Evolutionary conservation across 2,888 invertebrate species (phyloP), one percentile per base, ranked within the genome.

Genomic region (Notodonta dromedarius): DNA sequence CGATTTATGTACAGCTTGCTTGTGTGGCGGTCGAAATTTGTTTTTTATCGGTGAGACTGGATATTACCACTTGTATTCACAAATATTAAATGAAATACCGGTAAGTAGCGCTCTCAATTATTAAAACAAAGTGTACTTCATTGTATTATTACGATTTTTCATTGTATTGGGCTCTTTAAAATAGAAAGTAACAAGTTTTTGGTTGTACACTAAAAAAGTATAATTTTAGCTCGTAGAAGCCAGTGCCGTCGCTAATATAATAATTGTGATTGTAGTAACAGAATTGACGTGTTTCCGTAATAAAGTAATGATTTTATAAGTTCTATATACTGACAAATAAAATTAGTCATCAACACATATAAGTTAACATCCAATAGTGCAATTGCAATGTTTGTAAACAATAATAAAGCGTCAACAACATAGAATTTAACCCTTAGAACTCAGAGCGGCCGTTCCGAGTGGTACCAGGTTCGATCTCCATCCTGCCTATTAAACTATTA

Each of bases 11-110:
- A 78, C 86, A 1, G 81, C 85, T 2, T 92, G 91, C 64, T 67
- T 90, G 55, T 86, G 87, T 69, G 64, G 75, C 0, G 93, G 84
- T 0, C 73, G 91, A 58, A 89, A 85, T 67, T 62, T 91, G 13
- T 77, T 69, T 61, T 82, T 74, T 60, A 82, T 91, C 2, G 79
- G 71, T 0, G 88, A 87, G 5, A 87, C 87, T 0, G 88, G 75
- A 2, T 81, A 77, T 39, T 81, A 85, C 39, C 61, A 82, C 53
- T 58, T 90, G 66, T 92, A 86, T 73, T 74, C 80, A 2, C 84
- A 89, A 82, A 89, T 92, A 62, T 70, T 92, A 63, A 87, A 85
- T 84, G 90, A 91, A 87, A 87, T 88, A 61, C 79, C 84, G 39
- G 91, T 91, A 77, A 86, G 79, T 73, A 54, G 6, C n/a, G 0